These are phyloP conservation scores for Ophthalmolycus amberensis DNA, from an alignment of 2,113 vertebrate genomes.

Conservation along the genomic window DNA sequence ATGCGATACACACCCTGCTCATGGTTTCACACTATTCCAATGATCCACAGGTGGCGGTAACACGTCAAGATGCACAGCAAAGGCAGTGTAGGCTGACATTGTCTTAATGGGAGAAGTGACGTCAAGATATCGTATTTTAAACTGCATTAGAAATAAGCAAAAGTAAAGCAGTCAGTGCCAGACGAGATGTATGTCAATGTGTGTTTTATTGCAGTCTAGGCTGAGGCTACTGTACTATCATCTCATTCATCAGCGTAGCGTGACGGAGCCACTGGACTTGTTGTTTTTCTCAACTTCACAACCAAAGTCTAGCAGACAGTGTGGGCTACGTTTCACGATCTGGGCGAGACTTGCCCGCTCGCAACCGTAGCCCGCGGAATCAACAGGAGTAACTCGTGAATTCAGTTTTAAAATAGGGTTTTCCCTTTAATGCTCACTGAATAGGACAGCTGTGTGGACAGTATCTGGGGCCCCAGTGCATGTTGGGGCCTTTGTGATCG, in stretches of 20 bases:
- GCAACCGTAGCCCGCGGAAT: neutral
- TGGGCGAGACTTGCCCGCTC: constrained; percentile 21
- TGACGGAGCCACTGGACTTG: neutral
- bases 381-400: constrained; percentile 39
- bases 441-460: constrained; percentile 86
- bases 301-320: neutral
- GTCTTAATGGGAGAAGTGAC: no score
- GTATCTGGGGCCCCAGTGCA: constrained; percentile 79
- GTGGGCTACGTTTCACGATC: constrained; percentile 4
- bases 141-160: neutral
- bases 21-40: neutral
- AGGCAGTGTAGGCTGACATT: neutral
- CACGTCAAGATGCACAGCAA: neutral
- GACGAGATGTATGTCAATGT: neutral
- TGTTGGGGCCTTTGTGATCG: constrained; percentile 83
- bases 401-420: constrained; percentile 61
- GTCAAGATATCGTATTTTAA: neutral
- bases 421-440: constrained; percentile 67
- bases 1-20: neutral
- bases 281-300: neutral
- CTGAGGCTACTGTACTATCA: neutral
- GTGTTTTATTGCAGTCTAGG: neutral
- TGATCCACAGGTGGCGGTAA: neutral
- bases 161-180: neutral
- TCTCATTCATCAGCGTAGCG: neutral